A percentile compares a stretch with the other conserved stretches of the same genome.
These are phyloP conservation scores for Vidua macroura DNA, from an alignment of 2,113 vertebrate genomes.

Conservation along the genomic window DNA sequence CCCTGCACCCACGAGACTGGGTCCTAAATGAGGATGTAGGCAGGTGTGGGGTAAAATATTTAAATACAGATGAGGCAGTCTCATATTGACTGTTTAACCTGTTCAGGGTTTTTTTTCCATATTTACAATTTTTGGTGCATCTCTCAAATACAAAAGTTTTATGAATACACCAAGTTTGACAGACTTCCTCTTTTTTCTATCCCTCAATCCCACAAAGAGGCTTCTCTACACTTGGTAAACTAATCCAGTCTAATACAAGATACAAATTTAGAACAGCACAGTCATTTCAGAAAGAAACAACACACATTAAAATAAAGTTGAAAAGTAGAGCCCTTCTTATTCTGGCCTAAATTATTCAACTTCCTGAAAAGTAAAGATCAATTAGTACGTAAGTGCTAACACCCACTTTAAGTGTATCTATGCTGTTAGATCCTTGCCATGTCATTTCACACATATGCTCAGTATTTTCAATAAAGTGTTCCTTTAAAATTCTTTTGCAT, in stretches of 20 bases:
- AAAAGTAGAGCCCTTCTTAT: background rate
- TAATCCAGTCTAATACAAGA: background rate
- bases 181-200: background rate
- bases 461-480: background rate
- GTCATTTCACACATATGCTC: background rate
- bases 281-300: background rate
- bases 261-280: background rate
- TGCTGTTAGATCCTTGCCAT: background rate
- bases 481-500: background rate
- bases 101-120: background rate
- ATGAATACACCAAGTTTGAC: background rate
- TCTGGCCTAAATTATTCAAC: background rate
- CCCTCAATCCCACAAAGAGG: background rate
- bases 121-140: background rate
- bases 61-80: background rate
- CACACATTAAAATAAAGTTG: background rate
- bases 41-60: background rate
- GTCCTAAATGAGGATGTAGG: background rate
- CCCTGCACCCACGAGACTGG: rapidly evolving
- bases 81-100: background rate
- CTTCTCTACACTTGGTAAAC: background rate
- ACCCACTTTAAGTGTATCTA: background rate
- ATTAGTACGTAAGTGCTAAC: background rate
- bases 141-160: background rate
- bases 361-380: background rate